Evolutionary conservation across 2,113 vertebrate genomes (phyloP).

Genomic region (Pomatostomus ruficeps): DNA sequence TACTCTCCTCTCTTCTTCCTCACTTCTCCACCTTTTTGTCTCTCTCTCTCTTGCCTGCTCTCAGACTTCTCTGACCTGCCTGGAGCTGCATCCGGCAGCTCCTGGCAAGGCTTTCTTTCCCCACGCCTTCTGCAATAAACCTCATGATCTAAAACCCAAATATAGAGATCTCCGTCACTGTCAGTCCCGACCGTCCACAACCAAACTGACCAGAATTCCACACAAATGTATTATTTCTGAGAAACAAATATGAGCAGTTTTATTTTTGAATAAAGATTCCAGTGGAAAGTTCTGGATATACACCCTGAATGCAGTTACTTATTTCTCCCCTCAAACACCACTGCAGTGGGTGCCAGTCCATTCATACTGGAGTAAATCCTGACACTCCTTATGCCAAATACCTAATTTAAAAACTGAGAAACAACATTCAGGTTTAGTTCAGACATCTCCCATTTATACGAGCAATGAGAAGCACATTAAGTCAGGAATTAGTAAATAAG

Average conservation of each 20-base stretch:
- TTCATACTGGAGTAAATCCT: not conserved
- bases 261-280: not conserved
- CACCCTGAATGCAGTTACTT: fast-evolving
- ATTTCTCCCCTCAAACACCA: not conserved
- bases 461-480: not conserved
- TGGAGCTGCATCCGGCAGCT: too few relatives aligned
- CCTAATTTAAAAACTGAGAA: not conserved
- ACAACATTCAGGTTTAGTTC: not conserved
- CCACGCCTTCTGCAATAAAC: too few relatives aligned
- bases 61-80: too few relatives aligned
- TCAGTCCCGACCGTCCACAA: too few relatives aligned
- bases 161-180: too few relatives aligned
- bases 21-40: too few relatives aligned
- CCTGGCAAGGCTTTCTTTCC: too few relatives aligned
- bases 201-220: too few relatives aligned
- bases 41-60: too few relatives aligned
- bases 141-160: too few relatives aligned
- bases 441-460: not conserved
- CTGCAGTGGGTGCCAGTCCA: not conserved
- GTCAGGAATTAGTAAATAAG: not conserved
- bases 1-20: too few relatives aligned
- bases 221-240: not conserved
- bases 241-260: not conserved
- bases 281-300: not conserved
- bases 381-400: not conserved